Evolutionary conservation across 2,113 vertebrate genomes (phyloP), one percentile per base, ranked within the genome.

Genomic region (Xerus inauris): DNA sequence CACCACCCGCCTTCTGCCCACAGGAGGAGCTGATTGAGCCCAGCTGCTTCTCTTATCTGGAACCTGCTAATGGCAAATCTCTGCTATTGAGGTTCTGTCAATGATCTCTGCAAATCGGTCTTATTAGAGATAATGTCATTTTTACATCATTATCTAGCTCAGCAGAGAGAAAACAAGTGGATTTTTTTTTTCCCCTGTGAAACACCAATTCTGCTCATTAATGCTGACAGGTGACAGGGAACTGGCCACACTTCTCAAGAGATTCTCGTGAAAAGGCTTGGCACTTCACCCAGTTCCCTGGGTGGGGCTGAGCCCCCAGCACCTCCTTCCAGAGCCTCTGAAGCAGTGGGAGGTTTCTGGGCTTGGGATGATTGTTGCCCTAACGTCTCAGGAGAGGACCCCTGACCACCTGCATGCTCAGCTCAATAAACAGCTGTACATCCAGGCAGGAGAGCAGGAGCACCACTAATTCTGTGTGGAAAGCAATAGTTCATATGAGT

Each of bases 71-170:
- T 98, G 98, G 96, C 91, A 97, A 95, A 87, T 95, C 95, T 98
- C 98, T 99, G 98, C 83, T 94, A 40, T 97, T 97, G 97, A 97
- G 98, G 98, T 98, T 98, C 97, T 98, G 98, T 97, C 97, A 97
- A 82, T 96, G 97, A 97, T 97, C 98, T 98, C 97, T 98, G 96
- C 97, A 98, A 98, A 98, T 98, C 97, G 98, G 97, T 98, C 98
- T 98, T 98, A 98, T 98, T 98, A 98, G 97, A 89, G 98, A 98
- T 98, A 98, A 98, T 98, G 98, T 97, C 97, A 96, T 98, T 98
- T 98, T 98, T 98, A 98, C 97, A 98, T 98, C 97, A 98, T 99
- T 99, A 99, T 83, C 97, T 92, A 97, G 97, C 91, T 97, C 88
- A 98, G 97, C 96, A 98, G 98, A 98, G 96, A 95, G 95, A 98